Conservation (phyloP, 2,888 invertebrate genomes). For the Parnassius glacialis region DNA sequence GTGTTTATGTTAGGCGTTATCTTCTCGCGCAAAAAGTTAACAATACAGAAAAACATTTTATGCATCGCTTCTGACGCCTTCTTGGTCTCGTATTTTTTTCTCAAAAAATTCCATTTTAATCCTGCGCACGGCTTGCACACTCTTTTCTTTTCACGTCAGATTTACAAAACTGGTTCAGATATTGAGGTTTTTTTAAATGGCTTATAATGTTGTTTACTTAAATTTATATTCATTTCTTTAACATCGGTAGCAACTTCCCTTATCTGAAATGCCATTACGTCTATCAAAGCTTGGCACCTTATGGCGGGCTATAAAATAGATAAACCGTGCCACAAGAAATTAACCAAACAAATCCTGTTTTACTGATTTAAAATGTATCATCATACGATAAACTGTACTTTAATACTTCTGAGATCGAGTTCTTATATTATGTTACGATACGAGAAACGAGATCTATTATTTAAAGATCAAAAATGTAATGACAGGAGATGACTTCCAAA, state of each 20-base stretch:
- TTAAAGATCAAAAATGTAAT: background rate
- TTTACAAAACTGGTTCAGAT: conserved; percentile 31
- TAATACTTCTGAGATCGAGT: background rate
- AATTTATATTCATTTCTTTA: conserved; percentile 22
- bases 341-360: conserved; percentile 31
- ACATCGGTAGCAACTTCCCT: background rate
- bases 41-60: conserved; percentile 72
- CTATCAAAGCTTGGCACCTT: background rate
- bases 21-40: conserved; percentile 59
- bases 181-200: conserved; percentile 9
- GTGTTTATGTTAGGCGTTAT: conserved; percentile 68
- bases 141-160: conserved; percentile 33
- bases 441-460: background rate
- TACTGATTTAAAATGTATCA: background rate
- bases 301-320: conserved; percentile 29
- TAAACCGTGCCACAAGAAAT: conserved; percentile 46
- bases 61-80: conserved; percentile 61
- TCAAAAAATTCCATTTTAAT: conserved; percentile 59
- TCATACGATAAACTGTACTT: background rate
- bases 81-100: conserved; percentile 61
- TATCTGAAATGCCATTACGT: conserved; percentile 1
- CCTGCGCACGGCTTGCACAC: conserved; percentile 37
- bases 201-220: background rate
- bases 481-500: background rate
- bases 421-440: background rate